These are phyloP conservation scores for Procambarus clarkii DNA, from an alignment of 1,140 invertebrate species.

Conservation along the genomic window DNA sequence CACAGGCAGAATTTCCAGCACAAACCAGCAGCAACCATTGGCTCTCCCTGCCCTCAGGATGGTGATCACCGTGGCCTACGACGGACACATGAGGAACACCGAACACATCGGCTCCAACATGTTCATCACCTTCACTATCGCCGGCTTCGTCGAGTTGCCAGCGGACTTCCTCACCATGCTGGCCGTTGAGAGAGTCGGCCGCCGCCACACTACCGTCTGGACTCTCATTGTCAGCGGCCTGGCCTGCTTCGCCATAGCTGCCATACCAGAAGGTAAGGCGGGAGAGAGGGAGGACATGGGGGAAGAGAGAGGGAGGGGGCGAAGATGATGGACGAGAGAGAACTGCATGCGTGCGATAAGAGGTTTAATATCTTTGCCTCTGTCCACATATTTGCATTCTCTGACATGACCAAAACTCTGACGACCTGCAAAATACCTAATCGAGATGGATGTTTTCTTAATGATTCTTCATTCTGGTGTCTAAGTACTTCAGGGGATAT, in stretches of 20 bases:
- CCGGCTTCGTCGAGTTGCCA: slow-evolving; percentile 87
- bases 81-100: slow-evolving; percentile 64
- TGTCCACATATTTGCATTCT: too few species aligned
- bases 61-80: slow-evolving; percentile 56
- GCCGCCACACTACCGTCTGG: slow-evolving; percentile 88
- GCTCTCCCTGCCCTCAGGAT: slow-evolving; percentile 21
- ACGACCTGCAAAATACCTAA: too few species aligned
- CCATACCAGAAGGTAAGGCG: slow-evolving; percentile 20
- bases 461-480: too few species aligned
- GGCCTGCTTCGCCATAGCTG: slow-evolving; percentile 4
- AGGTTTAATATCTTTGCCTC: too few species aligned
- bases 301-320: neutral
- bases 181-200: slow-evolving; percentile 86
- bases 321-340: neutral
- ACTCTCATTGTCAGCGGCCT: slow-evolving; percentile 73
- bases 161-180: slow-evolving; percentile 88
- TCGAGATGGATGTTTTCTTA: too few species aligned
- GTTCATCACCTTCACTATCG: slow-evolving; percentile 89
- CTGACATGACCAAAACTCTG: too few species aligned
- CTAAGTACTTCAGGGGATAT: too few species aligned
- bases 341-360: neutral
- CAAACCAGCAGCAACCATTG: too few species aligned
- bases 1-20: too few species aligned
- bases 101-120: slow-evolving; percentile 78
- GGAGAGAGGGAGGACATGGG: neutral